Evolutionary conservation across 2,888 invertebrate species (phyloP), one percentile per base, ranked within the genome.

Genomic region (Parnassius apollo): DNA sequence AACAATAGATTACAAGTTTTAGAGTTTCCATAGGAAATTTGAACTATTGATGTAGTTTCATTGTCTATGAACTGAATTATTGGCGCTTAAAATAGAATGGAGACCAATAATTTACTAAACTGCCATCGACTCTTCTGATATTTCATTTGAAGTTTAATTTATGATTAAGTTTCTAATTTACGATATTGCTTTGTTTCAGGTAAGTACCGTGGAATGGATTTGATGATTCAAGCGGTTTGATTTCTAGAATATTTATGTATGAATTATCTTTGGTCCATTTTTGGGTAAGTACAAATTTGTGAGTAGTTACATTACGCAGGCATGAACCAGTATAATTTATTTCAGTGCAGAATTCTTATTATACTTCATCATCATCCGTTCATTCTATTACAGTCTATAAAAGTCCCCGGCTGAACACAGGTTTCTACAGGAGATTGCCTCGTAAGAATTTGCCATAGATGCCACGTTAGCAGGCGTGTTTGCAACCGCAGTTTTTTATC

Each of bases 101-200:
- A 42, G 46, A 59, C 22, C 53, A 52, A 63, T 59, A 58, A 63
- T 46, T 63, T 59, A 63, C 56, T 53, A 56, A 59, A 64, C 56
- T 53, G 57, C 52, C 57, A 60, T 57, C 57, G 56, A n/a, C 59
- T 52, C 52, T 42, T 64, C 57, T 51, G 46, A 64, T 56, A 57
- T 60, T 57, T 69, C 63, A 75, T 70, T 75, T 70, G 45, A 46
- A 49, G 22, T 59, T 55, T 63, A 59, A 63, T 63, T 63, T 63
- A 59, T 59, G 59, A 59, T 59, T 63, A 59, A 55, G 45, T 59
- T 59, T 51, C 55, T 49, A 57, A 64, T 77, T 71, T 66, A 66
- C 66, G 65, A 42, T 62, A 66, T 78, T 71, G 77, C 80, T 78
- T 85, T 85, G 81, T 89, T 88, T 77, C 85, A 89, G 89, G 89